Conservation (phyloP, 2,797 vertebrate species). For the Bryconaethiops microstoma region DNA sequence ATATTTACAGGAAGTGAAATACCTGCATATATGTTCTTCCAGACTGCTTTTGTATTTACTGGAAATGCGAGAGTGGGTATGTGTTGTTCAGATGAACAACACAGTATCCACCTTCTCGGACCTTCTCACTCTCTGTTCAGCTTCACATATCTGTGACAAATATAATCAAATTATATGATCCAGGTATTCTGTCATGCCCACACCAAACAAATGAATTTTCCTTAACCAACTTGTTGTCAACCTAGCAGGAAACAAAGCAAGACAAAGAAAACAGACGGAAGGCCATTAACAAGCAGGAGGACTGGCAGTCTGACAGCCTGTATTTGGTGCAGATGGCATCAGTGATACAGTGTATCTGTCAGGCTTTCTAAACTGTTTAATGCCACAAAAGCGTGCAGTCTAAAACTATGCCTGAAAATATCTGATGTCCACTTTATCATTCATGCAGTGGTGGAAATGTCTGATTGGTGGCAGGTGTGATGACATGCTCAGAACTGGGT, state of each 20-base stretch:
- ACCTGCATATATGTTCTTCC: no score
- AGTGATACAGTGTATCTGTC: conserved; percentile 48
- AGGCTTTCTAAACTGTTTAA: conserved; percentile 50
- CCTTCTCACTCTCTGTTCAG: no score
- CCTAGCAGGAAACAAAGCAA: conserved; percentile 20
- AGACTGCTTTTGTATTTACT: no score
- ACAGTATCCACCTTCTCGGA: no score
- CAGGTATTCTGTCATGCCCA: conserved; percentile 39
- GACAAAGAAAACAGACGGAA: conserved; percentile 46
- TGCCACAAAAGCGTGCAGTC: conserved; percentile 35
- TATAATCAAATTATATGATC: conserved; percentile 8
- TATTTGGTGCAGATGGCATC: conserved; percentile 55
- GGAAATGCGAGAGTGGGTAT: no score
- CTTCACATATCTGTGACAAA: conserved; percentile 26
- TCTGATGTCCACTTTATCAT: conserved; percentile 23
- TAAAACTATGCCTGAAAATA: conserved; percentile 35
- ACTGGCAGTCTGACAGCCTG: conserved; percentile 49
- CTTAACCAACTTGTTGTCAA: conserved; percentile 42
- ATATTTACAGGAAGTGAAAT: no score
- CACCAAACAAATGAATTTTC: conserved; percentile 26
- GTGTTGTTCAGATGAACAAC: no score
- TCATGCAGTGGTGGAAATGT: conserved; percentile 22
- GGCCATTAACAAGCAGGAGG: conserved; percentile 48
- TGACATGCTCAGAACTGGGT: conserved; percentile 26
- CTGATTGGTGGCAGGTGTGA: conserved; percentile 38